Percentiles rank a stretch among this genome's conserved stretches.
Conservation (phyloP, 1,140 invertebrate species). For the Paramacrobiotus metropolitanus region DNA sequence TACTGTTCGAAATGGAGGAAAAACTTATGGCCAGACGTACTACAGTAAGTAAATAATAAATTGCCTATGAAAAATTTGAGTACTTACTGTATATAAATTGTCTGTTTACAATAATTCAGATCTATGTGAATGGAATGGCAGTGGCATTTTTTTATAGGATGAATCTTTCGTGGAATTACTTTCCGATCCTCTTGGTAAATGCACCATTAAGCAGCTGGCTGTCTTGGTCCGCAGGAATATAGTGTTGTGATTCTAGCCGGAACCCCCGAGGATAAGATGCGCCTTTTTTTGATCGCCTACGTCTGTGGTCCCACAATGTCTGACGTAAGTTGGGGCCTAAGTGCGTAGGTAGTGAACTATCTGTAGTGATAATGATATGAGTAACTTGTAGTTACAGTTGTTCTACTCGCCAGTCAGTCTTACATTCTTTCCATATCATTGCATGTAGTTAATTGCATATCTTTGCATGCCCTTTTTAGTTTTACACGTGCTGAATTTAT, state of each 20-base stretch:
- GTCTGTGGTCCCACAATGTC: conserved; percentile 54
- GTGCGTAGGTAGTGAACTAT: no score
- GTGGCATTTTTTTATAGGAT: conserved; percentile 14
- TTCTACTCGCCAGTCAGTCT: no score
- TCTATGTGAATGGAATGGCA: no score
- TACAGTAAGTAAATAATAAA: conserved; percentile 16
- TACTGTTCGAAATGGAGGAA: conserved; percentile 89
- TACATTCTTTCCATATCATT: no score
- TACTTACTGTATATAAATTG: conserved; percentile 47
- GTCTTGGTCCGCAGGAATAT: neutral
- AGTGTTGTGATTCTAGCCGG: conserved; percentile 30
- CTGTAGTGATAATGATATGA: no score
- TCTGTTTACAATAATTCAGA: neutral
- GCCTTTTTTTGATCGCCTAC: conserved; percentile 82
- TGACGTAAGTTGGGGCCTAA: conserved; percentile 31
- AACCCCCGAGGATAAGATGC: conserved; percentile 68
- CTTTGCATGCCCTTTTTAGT: no score
- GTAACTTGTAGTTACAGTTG: no score
- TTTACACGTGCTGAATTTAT: no score
- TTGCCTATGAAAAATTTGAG: conserved; percentile 24
- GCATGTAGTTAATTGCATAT: no score
- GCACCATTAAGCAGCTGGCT: conserved; percentile 1
- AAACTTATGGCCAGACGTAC: conserved; percentile 55
- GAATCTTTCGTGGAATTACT: conserved; percentile 25
- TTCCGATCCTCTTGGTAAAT: conserved; percentile 32